These are phyloP conservation scores for Connochaetes taurinus DNA, from an alignment of 2,113 vertebrate genomes.

Conservation along the genomic window DNA sequence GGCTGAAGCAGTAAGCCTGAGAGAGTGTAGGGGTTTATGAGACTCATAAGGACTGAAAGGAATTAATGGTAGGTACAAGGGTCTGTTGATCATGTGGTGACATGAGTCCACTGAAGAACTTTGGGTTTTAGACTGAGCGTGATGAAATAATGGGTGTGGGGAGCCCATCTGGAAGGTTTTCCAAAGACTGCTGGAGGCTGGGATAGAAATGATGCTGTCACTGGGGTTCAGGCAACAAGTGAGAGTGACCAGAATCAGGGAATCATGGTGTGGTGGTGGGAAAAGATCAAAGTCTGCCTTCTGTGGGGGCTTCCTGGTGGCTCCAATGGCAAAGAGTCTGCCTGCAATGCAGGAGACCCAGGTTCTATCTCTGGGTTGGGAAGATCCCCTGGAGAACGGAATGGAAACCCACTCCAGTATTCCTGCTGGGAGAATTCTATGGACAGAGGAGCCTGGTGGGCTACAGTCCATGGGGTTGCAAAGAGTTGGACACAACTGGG, in stretches of 20 bases:
- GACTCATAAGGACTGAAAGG: background rate
- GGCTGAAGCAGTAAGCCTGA: too few relatives aligned
- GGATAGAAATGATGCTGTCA: background rate
- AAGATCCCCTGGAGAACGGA: background rate
- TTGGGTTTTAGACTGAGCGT: background rate
- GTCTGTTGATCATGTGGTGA: rapidly evolving
- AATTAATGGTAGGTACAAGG: background rate
- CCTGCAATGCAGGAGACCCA: background rate
- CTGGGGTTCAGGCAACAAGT: background rate
- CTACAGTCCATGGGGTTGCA: background rate
- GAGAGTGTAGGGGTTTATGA: background rate
- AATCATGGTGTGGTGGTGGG: background rate
- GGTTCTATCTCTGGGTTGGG: background rate
- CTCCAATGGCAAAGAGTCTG: background rate
- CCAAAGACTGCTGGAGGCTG: background rate
- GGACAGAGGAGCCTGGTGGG: background rate
- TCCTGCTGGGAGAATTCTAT: background rate
- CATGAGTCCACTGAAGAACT: background rate
- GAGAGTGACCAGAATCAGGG: rapidly evolving
- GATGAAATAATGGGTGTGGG: background rate
- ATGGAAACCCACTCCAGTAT: background rate
- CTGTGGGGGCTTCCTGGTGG: background rate
- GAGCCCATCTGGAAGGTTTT: background rate
- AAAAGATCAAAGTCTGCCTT: background rate
- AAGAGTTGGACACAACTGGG: background rate